These are phyloP conservation scores for Stenchaetothrips biformis DNA, from an alignment of 2,888 invertebrate species.

Conservation along the genomic window DNA sequence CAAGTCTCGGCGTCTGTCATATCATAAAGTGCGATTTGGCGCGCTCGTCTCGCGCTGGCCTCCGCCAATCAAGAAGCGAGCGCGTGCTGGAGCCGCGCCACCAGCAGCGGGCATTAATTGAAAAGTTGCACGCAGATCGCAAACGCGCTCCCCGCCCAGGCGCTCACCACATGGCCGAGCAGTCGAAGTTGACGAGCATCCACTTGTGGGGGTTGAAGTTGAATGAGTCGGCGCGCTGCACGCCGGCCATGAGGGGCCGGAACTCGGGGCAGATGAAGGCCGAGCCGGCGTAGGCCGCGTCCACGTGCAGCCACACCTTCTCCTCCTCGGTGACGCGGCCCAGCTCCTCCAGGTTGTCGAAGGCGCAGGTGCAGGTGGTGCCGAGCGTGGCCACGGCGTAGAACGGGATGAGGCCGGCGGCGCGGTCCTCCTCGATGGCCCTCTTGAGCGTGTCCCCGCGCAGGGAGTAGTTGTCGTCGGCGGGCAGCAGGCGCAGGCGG, in stretches of 20 bases:
- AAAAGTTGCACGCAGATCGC: not conserved
- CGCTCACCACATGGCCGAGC: constrained; percentile 88
- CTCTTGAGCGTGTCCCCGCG: constrained; percentile 68
- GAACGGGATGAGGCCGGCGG: constrained; percentile 90
- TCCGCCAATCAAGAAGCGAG: too few species aligned
- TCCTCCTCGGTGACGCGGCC: constrained; percentile 73
- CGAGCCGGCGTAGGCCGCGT: constrained; percentile 91
- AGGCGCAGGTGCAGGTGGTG: constrained; percentile 83
- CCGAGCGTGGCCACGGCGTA: constrained; percentile 76
- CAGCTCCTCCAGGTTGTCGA: constrained; percentile 64
- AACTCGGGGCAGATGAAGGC: constrained; percentile 97
- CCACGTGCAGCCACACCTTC: constrained; percentile 87
- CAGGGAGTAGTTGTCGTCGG: constrained; percentile 66
- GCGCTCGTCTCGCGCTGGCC: too few species aligned
- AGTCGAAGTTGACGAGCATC: constrained; percentile 98
- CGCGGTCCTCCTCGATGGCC: constrained; percentile 78
- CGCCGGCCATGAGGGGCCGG: constrained; percentile 79
- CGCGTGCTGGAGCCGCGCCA: not conserved
- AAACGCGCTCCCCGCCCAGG: not conserved
- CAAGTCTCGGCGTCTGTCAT: too few species aligned
- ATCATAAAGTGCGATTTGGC: too few species aligned
- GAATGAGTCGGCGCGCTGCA: constrained; percentile 89
- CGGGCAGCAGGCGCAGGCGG: constrained; percentile 64
- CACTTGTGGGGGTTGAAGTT: constrained; percentile 99
- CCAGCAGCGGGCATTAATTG: not conserved